Evolutionary conservation across 2,797 vertebrate species (phyloP), one percentile per base, ranked within the genome.

Genomic region (Clarias pachynema): DNA sequence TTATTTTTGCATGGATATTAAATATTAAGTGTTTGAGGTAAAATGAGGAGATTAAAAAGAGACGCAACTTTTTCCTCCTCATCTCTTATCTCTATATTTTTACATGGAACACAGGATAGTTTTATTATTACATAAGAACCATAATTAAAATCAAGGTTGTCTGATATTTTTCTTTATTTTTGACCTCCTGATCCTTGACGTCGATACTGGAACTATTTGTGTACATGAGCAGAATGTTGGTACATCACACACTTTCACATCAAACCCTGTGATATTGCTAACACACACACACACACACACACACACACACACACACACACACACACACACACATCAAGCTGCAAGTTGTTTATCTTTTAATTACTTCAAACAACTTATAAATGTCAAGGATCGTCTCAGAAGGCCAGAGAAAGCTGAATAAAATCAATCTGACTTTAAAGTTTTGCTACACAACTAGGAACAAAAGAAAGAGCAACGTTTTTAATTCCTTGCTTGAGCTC

Each of bases 301-400:
- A 49, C 12, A 26, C 75, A 37, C 69, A 72, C 37, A 49, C 12
- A 26, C 75, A 37, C 69, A 72, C 37, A 34, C 24, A 31, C 73
- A 75, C 59, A 62, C 59, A 62, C 69, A 72, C 37, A 49, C 12
- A 26, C 75, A 37, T 24, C 56, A 56, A 37, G 56, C 29, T 24
- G 26, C 3, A 60, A 10, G 10, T 78, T 60, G 20, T 60, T 78
- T 78, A 59, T 78, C 56, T 56, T 78, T 78, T 78, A 60, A 78
- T 78, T 60, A 78, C 56, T 60, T 78, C 75, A 60, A 78, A 31
- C 56, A 60, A 78, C 75, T 60, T 78, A 78, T 78, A 59, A 59
- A 34, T 31, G 34, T 78, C 20, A 78, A 24, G 29, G 56, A 37
- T 78, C 56, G 34, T 31, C 5, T 24, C 20, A 8, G 60, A 77